Evolutionary conservation across 1,140 invertebrate genomes (phyloP).

Genomic region (Cyphomyrmex costatus): DNA sequence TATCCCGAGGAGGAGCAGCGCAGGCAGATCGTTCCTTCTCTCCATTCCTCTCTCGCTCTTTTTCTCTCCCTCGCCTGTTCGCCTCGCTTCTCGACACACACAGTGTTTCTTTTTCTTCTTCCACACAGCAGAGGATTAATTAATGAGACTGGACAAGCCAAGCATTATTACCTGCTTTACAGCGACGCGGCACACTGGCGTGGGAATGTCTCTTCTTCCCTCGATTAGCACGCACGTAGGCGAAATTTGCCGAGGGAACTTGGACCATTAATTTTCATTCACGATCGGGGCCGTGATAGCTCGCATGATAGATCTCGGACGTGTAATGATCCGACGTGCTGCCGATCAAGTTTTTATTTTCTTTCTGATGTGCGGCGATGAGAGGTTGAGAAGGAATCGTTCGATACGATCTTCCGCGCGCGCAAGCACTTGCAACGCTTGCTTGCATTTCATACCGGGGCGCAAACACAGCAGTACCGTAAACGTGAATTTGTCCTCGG

Average conservation of each 20-base stretch:
- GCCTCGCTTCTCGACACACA: neutral
- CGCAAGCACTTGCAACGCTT: neutral
- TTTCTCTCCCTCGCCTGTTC: slow-evolving; percentile 44
- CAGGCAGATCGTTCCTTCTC: slow-evolving; percentile 61
- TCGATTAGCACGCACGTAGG: slow-evolving; percentile 65
- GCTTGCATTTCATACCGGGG: slow-evolving; percentile 16
- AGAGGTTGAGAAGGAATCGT: neutral
- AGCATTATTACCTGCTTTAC: slow-evolving; percentile 74
- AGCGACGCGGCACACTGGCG: slow-evolving; percentile 68
- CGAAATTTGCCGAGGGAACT: slow-evolving; percentile 46
- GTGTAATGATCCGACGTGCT: slow-evolving; percentile 25
- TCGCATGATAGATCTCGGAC: neutral
- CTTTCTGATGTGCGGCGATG: neutral
- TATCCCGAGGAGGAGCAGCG: slow-evolving; percentile 75
- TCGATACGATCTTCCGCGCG: neutral
- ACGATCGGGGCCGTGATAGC: neutral
- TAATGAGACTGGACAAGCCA: slow-evolving; percentile 74
- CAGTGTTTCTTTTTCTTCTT: slow-evolving; percentile 55
- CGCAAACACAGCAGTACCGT: slow-evolving; percentile 19
- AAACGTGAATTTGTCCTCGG: slow-evolving; percentile 39
- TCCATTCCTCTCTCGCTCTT: neutral
- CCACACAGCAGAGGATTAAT: slow-evolving; percentile 73
- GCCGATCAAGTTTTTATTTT: slow-evolving; percentile 25
- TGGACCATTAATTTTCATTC: slow-evolving; percentile 54
- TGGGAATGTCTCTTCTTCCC: slow-evolving; percentile 70